Percentiles rank a stretch among this genome's conserved stretches.
phyloP scores from a whole-genome alignment of 2,113 vertebrate genomes.

The Brachyhypopomus occidentalis region DNA sequence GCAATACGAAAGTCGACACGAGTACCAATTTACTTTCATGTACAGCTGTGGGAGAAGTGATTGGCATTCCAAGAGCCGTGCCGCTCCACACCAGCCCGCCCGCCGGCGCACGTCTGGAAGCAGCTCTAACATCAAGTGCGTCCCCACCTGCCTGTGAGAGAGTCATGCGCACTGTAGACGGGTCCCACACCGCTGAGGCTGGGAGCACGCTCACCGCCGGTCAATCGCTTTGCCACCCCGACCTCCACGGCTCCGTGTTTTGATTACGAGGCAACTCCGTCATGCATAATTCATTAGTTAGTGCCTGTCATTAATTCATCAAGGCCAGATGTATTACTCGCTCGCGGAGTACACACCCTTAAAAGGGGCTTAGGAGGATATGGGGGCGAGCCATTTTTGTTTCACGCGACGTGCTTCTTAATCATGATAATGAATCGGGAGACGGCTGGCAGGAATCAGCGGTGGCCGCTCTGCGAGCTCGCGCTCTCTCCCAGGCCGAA shows the following conservation, averaged over 20 bases:
- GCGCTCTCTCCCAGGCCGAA: not conserved
- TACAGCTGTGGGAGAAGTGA: not conserved
- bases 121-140: constrained; percentile 26
- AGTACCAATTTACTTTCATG: too few species aligned
- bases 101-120: constrained; percentile 34
- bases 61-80: not conserved
- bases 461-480: constrained; percentile 51
- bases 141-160: constrained; percentile 56
- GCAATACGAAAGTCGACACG: too few species aligned
- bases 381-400: constrained; percentile 64
- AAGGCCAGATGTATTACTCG: constrained; percentile 54
- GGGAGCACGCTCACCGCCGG: constrained; percentile 50
- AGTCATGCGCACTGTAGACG: constrained; percentile 63
- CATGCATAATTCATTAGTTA: constrained; percentile 66
- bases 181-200: constrained; percentile 28
- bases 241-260: constrained; percentile 62
- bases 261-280: constrained; percentile 65
- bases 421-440: constrained; percentile 72
- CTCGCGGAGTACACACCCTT: constrained; percentile 62
- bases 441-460: constrained; percentile 60
- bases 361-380: constrained; percentile 59
- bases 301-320: constrained; percentile 66
- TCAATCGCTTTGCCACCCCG: constrained; percentile 59
- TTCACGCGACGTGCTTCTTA: constrained; percentile 69
- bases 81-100: constrained; percentile 2